Percentiles rank a stretch among this genome's conserved stretches.
phyloP scores from a whole-genome alignment of 2,888 invertebrate genomes.

The Drosophila kokeensis region DNA sequence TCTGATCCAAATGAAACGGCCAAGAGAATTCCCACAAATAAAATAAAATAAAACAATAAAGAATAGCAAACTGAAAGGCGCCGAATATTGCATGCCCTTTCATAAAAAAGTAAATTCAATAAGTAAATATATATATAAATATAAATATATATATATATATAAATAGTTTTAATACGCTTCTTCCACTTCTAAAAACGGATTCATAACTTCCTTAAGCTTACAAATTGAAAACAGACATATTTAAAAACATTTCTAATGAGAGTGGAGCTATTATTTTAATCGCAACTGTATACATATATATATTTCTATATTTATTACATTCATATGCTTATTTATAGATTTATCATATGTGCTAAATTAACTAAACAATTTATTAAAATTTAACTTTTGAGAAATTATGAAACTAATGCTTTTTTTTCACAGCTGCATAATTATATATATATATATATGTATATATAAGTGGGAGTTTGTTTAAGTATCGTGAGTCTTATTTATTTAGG shows the following conservation, averaged over 20 bases:
- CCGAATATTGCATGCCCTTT: background rate
- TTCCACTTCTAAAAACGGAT: background rate
- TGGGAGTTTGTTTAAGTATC: background rate
- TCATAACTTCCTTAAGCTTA: too few species aligned
- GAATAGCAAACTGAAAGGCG: rapidly evolving
- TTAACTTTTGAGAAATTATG: background rate
- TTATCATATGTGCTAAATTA: too few species aligned
- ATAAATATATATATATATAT: background rate
- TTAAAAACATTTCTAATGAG: too few species aligned
- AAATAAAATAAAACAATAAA: conserved; percentile 37
- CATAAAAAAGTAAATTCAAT: too few species aligned
- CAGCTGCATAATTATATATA: background rate
- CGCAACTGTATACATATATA: too few species aligned
- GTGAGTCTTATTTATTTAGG: background rate
- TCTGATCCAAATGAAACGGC: conserved; percentile 53
- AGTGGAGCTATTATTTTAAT: too few species aligned
- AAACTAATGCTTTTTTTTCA: background rate
- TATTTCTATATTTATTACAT: too few species aligned
- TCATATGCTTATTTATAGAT: too few species aligned
- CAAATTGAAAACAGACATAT: too few species aligned
- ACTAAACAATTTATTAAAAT: background rate
- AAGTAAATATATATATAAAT: background rate
- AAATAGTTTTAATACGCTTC: background rate
- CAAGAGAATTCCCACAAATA: conserved; percentile 24
- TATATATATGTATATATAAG: background rate